Base-by-base conservation (phyloP, 1,140 invertebrate species). In the Nomia melanderi region DNA sequence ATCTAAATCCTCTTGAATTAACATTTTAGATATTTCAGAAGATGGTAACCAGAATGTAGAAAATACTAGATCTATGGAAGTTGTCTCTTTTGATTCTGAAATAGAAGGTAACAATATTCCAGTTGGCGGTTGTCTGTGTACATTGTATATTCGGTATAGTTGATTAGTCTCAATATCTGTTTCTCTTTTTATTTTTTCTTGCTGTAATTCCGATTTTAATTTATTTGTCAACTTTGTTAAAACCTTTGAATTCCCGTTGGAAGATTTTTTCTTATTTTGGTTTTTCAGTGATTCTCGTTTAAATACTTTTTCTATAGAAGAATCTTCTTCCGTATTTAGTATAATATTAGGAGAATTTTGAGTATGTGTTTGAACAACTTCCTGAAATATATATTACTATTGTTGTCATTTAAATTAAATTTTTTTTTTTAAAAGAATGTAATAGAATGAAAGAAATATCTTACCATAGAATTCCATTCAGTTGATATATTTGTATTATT, bases 11-110 rank as follows among this genome's bases (percentile, higher is more conserved):
- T 90, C 85, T 56, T 92, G 89, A 12, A 93, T 33, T 9, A 94
- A 76, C 62, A 93, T 86, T 41, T 92, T 78, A 1, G 92, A 86
- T 23, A 88, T 82, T 8, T 89, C 86, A 62, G 91, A 91, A 0
- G 92, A 72, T 20, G 93, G 92, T 57, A 93, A 78, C 93, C 93
- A 94, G 81, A 93, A 93, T 36, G 93, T 94, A 12, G 93, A 89
- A 75, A 94, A 94, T 31, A 94, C 83, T 17, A 94, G 66, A 88
- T 94, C 94, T 17, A 94, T 82, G 6, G 92, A 84, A 79, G 86
- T 88, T 62, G 83, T 81, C 11, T 50, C 74, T 36, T 88, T 84
- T 27, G 89, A 80, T 64, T 86, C 84, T 25, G 84, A 65, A 25
- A 94, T 81, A 33, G 92, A 86, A 2, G 89, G 87, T 33, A 92